Base-by-base conservation (phyloP, 2,113 vertebrate genomes). In the Arothron firmamentum region DNA sequence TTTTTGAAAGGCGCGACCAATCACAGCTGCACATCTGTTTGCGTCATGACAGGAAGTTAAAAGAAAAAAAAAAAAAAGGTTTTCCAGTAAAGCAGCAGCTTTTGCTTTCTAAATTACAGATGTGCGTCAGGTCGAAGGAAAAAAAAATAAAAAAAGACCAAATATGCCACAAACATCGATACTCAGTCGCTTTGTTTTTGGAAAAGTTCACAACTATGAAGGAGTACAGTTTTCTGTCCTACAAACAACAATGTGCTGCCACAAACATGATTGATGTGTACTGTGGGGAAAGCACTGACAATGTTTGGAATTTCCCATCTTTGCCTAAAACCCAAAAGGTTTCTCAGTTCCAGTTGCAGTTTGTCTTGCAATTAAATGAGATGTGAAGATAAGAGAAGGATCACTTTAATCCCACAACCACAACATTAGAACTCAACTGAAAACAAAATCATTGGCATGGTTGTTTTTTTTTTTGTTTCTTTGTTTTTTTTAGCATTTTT, bases 1-100 rank as follows among this genome's bases (percentile, higher is more conserved):
- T 82, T 52, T 56, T 65, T 23, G 57, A 60, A 25, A 41, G 2
- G 34, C 42, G n/a, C 59, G 66, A 53, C 86, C 88, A 87, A 88
- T 88, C 75, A 19, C 19, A 67, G 69, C 48, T 8, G 42, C 17
- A 45, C 16, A 47, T 2, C 20, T 28, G 41, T 43, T 6, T 41
- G 31, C 62, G 78, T 85, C 82, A 79, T 38, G 28, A 71, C 74
- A 83, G 85, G 87, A 88, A 83, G 70, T 31, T n/a, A 6, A 15
- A 1, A 38, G 9, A 48, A 16, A 38, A 18, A 49, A 49, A 47
- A 43, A 15, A 56, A 42, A 41, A 42, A 43, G 11, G 21, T 12
- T 21, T n/a, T 31, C 19, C 5, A 18, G 62, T 52, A 41, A 52
- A 28, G 16, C 48, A 15, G 1, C 14, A 23, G n/a, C 28, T 21